Evolutionary conservation across 2,113 vertebrate species (phyloP), one percentile per base, ranked within the genome.

Genomic region (Phyllostomus hastatus): DNA sequence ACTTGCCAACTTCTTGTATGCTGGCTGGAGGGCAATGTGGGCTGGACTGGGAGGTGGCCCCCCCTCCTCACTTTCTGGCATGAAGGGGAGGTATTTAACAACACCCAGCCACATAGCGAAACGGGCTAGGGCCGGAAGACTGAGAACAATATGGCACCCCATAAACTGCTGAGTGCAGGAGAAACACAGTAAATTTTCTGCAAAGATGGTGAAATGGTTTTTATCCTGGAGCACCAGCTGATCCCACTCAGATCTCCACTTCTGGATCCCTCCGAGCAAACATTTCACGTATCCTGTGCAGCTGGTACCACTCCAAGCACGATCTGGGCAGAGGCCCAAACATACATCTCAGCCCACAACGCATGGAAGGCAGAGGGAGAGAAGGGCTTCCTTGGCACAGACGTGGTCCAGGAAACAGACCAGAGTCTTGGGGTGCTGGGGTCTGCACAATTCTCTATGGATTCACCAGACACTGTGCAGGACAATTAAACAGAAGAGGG

Each of bases 211-310:
- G 54, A 72, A 50, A 72, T 16, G n/a, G 10, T 10, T 38, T 95
- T 84, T 41, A 66, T 26, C 72, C 72, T 73, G 94, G 64, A 96
- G 88, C 48, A 28, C 85, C 81, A 94, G 97, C 96, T 97, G 97
- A 88, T 52, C 41, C 94, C 38, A 81, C 90, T 96, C 84, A 78
- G 83, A 50, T 48, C 0, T 6, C 82, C 80, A 90, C 94, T 90
- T 90, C 84, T 81, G 84, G n/a, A 46, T 79, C 80, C 43, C 84
- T 46, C 2, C 0, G 50, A 92, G 76, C 75, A 93, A 52, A 80
- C 59, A 59, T 38, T 66, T 87, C 93, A 64, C 1, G 1, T 67
- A 82, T 93, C 87, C 95, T 72, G 57, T 46, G 57, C 97, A 97
- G 96, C 96, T 96, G 94, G 86, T 64, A 15, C 91, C 91, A 73